Conservation (phyloP, 2,797 vertebrate species). For the Pipistrellus pygmaeus region DNA sequence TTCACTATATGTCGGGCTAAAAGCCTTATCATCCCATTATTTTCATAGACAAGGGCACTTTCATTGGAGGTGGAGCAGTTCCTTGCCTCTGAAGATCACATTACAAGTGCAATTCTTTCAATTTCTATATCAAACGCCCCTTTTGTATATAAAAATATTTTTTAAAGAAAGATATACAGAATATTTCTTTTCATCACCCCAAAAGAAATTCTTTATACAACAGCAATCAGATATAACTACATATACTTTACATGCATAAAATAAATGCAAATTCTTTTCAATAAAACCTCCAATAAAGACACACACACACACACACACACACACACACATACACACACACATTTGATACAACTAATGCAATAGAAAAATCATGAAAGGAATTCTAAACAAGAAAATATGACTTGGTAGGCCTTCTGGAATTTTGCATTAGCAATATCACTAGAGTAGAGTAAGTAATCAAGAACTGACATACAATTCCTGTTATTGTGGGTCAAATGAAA, state of each 20-base stretch:
- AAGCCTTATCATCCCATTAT: neutral
- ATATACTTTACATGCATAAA: neutral
- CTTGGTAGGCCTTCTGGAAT: neutral
- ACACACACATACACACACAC: too few species aligned
- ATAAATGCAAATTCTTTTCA: conserved; percentile 14
- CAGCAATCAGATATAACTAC: neutral
- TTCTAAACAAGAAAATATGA: neutral
- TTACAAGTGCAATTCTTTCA: neutral
- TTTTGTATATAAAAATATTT: neutral
- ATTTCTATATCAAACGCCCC: conserved; percentile 20
- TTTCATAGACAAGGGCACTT: neutral
- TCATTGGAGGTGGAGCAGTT: too few species aligned
- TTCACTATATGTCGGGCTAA: neutral
- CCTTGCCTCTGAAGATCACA: neutral
- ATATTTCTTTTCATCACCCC: neutral
- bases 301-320: too few species aligned
- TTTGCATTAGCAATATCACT: neutral
- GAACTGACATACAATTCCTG: neutral
- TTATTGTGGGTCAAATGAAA: neutral
- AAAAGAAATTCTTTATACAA: neutral
- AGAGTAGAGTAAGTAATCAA: neutral
- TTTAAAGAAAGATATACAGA: neutral
- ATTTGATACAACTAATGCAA: neutral
- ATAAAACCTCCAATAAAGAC: neutral
- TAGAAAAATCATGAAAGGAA: conserved; percentile 1